Base-by-base conservation (phyloP, 2,888 invertebrate genomes). In the Xanthia togata region DNA sequence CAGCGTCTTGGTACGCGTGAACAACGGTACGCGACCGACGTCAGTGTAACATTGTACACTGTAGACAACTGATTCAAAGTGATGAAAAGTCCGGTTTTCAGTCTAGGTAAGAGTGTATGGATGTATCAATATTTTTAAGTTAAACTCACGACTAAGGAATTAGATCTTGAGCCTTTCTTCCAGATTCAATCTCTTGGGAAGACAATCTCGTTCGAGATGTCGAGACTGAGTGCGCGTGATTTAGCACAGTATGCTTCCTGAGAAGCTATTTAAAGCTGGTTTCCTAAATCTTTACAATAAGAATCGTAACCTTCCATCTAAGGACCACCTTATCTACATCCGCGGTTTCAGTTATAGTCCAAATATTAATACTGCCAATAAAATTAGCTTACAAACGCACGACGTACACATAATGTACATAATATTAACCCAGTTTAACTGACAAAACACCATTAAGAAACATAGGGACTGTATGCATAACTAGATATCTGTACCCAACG, bases 11-110 rank as follows among this genome's bases (percentile, higher is more conserved):
- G 31, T 31, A 31, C 31, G 31, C 31, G 31, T 31, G 31, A 31
- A 1, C 31, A 31, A 31, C 31, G 31, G 31, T 31, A 31, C 31
- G 31, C 31, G 31, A 31, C 31, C 44, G 44, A 3, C 12, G 12
- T 44, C 44, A 12, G 12, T 12, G 44, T 12, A 12, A 44, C 44
- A 44, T 12, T 38, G 4, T 6, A 38, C 38, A 38, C 38, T 38
- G 38, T 38, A 4, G 38, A 38, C 38, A 38, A 38, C 38, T 38
- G 38, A 38, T 38, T 38, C 38, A 38, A 38, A 38, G 38, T 38
- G 38, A 2, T 38, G 38, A 72, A 84, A 79, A 73, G 57, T 35
- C 74, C 38, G 11, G 47, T 63, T 83, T 82, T 70, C 11, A 11
- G 41, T 41, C 41, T 47, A 57, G 23, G 17, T 20, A 0, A 26